A percentile compares a stretch with the other conserved stretches of the same genome.
Conservation (phyloP, 2,888 invertebrate genomes). For the Frankliniella intonsa region DNA sequence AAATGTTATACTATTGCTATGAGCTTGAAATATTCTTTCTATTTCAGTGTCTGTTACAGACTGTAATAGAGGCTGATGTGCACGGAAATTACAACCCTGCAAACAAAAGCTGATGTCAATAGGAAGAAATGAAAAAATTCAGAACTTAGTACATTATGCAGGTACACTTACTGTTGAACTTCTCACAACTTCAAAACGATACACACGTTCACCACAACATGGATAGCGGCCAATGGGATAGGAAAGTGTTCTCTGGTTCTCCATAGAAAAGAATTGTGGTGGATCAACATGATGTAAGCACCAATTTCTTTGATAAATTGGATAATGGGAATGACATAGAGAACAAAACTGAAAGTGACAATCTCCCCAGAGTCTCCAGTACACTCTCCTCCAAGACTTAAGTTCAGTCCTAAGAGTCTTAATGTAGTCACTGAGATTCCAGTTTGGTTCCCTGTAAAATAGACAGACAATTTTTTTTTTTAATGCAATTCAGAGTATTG, state of each 20-base stretch:
- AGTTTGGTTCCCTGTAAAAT: conserved; percentile 60
- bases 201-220: conserved; percentile 83
- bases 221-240: conserved; percentile 69
- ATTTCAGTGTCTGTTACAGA: conserved; percentile 63
- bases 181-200: conserved; percentile 68
- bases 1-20: conserved; percentile 58
- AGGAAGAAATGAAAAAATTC: not conserved
- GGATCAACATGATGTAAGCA: conserved; percentile 75
- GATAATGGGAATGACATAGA: conserved; percentile 71
- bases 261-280: conserved; percentile 69
- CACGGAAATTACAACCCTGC: conserved; percentile 69
- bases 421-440: conserved; percentile 79
- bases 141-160: not conserved
- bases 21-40: conserved; percentile 55
- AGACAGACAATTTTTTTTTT: conserved; percentile 8
- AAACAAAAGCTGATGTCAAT: conserved; percentile 33
- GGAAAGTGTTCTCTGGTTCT: conserved; percentile 59
- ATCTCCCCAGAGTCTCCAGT: conserved; percentile 91
- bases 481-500: not conserved
- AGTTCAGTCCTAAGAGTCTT: conserved; percentile 69
- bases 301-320: conserved; percentile 57
- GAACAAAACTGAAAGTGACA: conserved; percentile 81
- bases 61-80: conserved; percentile 63
- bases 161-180: conserved; percentile 54
- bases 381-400: conserved; percentile 84